Evolutionary conservation across 2,797 vertebrate genomes (phyloP).

Genomic region (Cyprinella venusta): DNA sequence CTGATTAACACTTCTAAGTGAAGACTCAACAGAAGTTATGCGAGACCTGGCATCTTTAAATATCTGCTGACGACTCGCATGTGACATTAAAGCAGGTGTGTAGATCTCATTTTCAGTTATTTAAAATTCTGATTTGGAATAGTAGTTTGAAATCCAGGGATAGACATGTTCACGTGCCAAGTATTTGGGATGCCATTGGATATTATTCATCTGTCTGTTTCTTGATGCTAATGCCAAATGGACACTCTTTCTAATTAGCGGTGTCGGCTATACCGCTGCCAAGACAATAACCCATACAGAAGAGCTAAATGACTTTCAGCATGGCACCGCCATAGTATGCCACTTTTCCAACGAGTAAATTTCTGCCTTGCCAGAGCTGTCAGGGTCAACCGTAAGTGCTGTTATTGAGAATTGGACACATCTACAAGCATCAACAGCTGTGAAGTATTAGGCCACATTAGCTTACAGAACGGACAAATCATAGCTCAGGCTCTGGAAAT

Average conservation of each 20-base stretch:
- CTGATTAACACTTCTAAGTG: conserved; percentile 21
- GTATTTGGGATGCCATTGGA: conserved; percentile 13
- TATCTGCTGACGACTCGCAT: conserved; percentile 9
- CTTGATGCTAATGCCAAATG: conserved; percentile 41
- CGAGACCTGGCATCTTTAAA: background rate
- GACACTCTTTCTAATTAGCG: conserved; percentile 46
- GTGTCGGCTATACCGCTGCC: conserved; percentile 16
- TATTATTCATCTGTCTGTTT: conserved; percentile 47
- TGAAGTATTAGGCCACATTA: conserved; percentile 23
- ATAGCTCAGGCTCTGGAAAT: background rate
- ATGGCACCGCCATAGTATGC: conserved; percentile 13
- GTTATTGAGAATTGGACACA: conserved; percentile 34
- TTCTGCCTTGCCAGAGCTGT: conserved; percentile 22
- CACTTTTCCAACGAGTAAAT: conserved; percentile 34
- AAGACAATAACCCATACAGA: conserved; percentile 31
- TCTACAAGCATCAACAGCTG: conserved; percentile 34
- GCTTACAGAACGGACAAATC: conserved; percentile 13
- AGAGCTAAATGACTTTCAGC: conserved; percentile 47
- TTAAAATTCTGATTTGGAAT: conserved; percentile 7
- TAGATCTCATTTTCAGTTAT: background rate
- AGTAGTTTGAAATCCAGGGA: conserved; percentile 12
- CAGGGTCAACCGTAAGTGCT: conserved; percentile 22
- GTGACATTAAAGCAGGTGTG: background rate
- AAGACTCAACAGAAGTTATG: background rate
- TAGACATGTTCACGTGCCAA: conserved; percentile 4